Evolutionary conservation across 2,113 vertebrate species (phyloP), one percentile per base, ranked within the genome.

Genomic region (Capra hircus): DNA sequence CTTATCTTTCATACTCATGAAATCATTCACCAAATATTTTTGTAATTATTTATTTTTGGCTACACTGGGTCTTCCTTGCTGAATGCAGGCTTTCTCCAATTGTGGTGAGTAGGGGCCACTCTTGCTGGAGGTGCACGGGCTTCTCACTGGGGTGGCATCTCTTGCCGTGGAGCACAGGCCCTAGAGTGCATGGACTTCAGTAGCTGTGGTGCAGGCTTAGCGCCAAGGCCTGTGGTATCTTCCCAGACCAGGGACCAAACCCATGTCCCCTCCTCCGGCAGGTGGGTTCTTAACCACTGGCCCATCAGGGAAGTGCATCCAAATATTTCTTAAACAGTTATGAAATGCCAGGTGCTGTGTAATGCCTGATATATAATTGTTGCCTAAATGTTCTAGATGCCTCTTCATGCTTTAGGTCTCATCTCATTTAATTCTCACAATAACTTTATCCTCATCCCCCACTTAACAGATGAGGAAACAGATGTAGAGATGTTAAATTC

Each of bases 111-210:
- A 7, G 12, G 40, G 23, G 23, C 40, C 23, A 0, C 40, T 77
- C 40, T 27, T 43, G 21, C 36, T 77, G 12, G 71, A 25, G 40
- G 71, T 7, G 0, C 4, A 6, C 0, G 0, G 40, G 71, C 40
- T 27, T 25, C 71, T 15, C 19, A 12, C 0, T 43, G 71, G 71
- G 36, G 40, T 43, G 71, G 12, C 11, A 7, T 77, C 40, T 27
- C 12, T 43, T 43, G 6, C 0, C 6, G 19, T 1, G 6, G 23
- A 77, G 6, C 40, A 43, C 23, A 77, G 40, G 23, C 6, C 27
- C 40, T 9, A 43, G 40, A 15, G 23, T 7, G 1, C 40, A 0
- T 27, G 40, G 71, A 27, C 12, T 27, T 25, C 12, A 43, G 23
- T 1, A 6, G 23, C 14, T 27, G 23, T 77, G 71, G 5, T 1